Percentiles rank a stretch among this genome's conserved stretches.
Conservation (phyloP, 2,888 invertebrate species). For the Bruchidius siliquastri region DNA sequence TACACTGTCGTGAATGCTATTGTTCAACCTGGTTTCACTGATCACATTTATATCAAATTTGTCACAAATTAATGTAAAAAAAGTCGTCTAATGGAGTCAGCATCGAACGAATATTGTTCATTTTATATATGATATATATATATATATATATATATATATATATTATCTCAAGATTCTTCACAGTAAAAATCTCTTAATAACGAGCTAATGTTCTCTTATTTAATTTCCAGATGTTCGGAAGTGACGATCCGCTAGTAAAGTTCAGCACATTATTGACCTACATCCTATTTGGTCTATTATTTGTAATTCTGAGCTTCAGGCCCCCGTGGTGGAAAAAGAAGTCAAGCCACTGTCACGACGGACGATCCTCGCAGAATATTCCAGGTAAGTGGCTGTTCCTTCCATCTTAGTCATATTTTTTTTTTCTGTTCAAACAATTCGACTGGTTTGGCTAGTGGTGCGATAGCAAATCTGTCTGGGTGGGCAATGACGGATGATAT, state of each 20-base stretch:
- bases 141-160: no score
- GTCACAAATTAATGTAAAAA: no score
- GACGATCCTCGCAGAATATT: neutral
- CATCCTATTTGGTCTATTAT: constrained; percentile 29
- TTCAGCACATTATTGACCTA: constrained; percentile 26
- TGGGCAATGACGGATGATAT: neutral
- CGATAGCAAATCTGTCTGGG: neutral
- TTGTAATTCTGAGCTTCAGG: constrained; percentile 34
- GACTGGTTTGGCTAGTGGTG: neutral
- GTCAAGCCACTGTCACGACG: constrained; percentile 9
- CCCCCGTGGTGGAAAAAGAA: constrained; percentile 37
- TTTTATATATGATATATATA: no score
- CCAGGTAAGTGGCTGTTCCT: neutral
- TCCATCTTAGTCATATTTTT: neutral
- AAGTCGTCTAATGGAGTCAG: no score
- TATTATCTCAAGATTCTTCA: no score
- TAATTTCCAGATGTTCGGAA: neutral
- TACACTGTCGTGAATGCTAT: no score
- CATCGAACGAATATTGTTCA: no score
- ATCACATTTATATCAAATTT: no score
- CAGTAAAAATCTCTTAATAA: no score
- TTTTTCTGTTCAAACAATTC: neutral
- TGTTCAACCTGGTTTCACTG: no score
- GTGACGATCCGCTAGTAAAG: constrained; percentile 22
- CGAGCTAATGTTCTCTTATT: no score